phyloP scores from a whole-genome alignment of 2,113 vertebrate species.

The Cebus imitator region DNA sequence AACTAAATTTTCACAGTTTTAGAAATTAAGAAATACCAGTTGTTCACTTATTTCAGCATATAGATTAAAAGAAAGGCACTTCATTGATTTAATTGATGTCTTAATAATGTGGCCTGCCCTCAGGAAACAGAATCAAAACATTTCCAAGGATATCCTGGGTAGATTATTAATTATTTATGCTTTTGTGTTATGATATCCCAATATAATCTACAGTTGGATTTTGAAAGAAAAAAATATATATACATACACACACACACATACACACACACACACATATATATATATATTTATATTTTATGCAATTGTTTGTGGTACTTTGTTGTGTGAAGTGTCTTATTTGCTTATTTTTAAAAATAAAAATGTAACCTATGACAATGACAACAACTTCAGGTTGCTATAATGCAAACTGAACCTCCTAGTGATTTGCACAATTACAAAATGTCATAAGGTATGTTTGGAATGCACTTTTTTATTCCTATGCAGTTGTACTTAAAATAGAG shows the following conservation, averaged over 20 bases:
- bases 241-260: too few relatives aligned
- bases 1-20: background rate
- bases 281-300: conserved; percentile 32
- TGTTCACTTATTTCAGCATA: background rate
- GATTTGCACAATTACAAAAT: background rate
- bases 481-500: background rate
- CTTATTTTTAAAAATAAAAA: conserved; percentile 22
- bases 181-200: background rate
- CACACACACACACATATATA: too few relatives aligned
- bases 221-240: background rate
- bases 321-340: background rate
- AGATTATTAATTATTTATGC: conserved; percentile 53
- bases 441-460: background rate
- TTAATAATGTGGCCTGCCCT: conserved; percentile 26
- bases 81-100: conserved; percentile 42
- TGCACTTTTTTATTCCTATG: background rate
- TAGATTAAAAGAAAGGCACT: background rate
- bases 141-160: background rate
- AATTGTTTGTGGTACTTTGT: background rate
- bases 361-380: background rate
- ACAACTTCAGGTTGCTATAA: background rate
- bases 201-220: background rate
- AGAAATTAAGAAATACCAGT: background rate
- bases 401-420: background rate
- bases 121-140: conserved; percentile 55